Conservation (phyloP, 2,888 invertebrate species). For the Aspidapion aeneum region DNA sequence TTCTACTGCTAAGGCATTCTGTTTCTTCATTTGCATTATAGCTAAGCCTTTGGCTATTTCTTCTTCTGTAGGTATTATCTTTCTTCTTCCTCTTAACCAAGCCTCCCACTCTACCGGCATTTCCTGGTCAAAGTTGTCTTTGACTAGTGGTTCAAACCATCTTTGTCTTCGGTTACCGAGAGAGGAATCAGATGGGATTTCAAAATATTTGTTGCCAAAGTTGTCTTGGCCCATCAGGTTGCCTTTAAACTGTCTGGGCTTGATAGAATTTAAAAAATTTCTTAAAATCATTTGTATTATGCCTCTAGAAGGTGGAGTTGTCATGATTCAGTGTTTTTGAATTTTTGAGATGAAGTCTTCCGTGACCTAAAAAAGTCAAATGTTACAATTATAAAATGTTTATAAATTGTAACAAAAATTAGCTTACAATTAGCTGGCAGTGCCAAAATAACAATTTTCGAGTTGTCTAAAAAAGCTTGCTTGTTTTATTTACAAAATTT, state of each 20-base stretch:
- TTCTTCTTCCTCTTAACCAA: slow-evolving; percentile 64
- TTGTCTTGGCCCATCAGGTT: slow-evolving; percentile 68
- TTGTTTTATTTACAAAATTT: background rate
- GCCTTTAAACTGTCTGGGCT: slow-evolving; percentile 54
- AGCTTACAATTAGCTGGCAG: no score
- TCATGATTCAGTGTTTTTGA: slow-evolving; percentile 27
- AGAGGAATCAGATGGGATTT: slow-evolving; percentile 66
- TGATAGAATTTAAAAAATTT: slow-evolving; percentile 63
- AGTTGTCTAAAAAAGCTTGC: background rate
- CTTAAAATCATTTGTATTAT: slow-evolving; percentile 50
- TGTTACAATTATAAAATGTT: background rate
- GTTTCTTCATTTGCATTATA: slow-evolving; percentile 67
- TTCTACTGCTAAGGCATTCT: slow-evolving; percentile 71
- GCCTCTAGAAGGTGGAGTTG: slow-evolving; percentile 38
- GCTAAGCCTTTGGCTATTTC: slow-evolving; percentile 69
- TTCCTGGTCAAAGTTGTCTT: slow-evolving; percentile 66
- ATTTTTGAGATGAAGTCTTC: background rate
- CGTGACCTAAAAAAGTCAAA: background rate
- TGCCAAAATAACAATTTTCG: background rate
- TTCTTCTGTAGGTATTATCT: slow-evolving; percentile 65
- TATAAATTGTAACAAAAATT: background rate
- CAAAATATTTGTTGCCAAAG: slow-evolving; percentile 79
- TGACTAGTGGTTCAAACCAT: slow-evolving; percentile 68
- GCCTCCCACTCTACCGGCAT: slow-evolving; percentile 86
- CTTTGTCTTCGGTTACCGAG: slow-evolving; percentile 60